Base-by-base conservation (phyloP, 1,140 invertebrate species). In the Drepana arcuata region DNA sequence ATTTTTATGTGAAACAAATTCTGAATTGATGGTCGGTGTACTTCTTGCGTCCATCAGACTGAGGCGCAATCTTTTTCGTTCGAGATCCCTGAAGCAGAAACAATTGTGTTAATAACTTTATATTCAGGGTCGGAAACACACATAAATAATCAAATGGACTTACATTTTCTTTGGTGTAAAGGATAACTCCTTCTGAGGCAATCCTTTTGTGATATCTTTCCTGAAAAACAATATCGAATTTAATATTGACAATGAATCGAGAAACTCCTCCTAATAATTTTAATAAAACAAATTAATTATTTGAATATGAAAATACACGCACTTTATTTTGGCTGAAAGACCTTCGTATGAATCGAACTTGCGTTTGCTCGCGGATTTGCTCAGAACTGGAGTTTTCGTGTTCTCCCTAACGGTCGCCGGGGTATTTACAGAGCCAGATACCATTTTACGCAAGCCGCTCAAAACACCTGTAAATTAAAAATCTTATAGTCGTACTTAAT, bases 401-500 rank as follows among this genome's bases (percentile, higher is more conserved):
- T 68, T 78, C 27, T 86, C 84, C 1, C 83, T 61, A 2, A 81
- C 75, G 1, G 73, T 75, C 1, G 73, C 73, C 7, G 77, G 77
- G 5, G 77, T 81, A 13, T 68, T 70, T 0, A 70, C 61, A 38
- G 57, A 87, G 11, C 87, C 86, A 13, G 85, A 85, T 10, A 93
- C 91, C 53, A 92, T 92, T 74, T 91, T 93, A 53, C 88, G 90
- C 6, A 93, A 67, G n/a, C 91, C 91, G 72, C 84, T 91, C 23
- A 93, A 85, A 84, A 93, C 88, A 74, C 91, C 91, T 92, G 40
- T 21, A n/a, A n/a, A n/a, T n/a, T n/a, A n/a, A n/a, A n/a, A n/a
- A n/a, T n/a, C n/a, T n/a, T n/a, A n/a, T n/a, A n/a, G n/a, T n/a
- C n/a, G n/a, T n/a, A n/a, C n/a, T n/a, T n/a, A n/a, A n/a, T n/a